Evolutionary conservation across 2,888 invertebrate species (phyloP).

Genomic region (Neoitamus cyanurus): DNA sequence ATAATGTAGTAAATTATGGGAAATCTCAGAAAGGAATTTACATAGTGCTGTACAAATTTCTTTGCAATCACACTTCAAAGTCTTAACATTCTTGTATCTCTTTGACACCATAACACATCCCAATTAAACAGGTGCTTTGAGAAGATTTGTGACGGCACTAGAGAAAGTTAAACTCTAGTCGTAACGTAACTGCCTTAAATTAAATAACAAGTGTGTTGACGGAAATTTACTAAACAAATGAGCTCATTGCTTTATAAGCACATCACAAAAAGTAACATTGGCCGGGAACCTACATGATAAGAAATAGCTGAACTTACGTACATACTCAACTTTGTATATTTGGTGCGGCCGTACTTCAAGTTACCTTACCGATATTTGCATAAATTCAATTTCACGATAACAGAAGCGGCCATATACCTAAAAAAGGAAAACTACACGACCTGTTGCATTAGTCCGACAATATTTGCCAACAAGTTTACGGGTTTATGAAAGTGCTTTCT

Average conservation of each 20-base stretch:
- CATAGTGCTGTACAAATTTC: background rate
- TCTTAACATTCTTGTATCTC: background rate
- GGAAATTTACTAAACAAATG: background rate
- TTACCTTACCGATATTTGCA: slow-evolving; percentile 15
- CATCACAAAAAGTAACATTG: background rate
- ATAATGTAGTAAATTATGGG: too few species aligned
- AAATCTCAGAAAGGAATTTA: background rate
- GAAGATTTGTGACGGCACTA: background rate
- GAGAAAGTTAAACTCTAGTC: too few species aligned
- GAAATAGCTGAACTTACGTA: background rate
- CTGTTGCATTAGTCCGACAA: slow-evolving; percentile 16
- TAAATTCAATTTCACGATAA: slow-evolving; percentile 35
- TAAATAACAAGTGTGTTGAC: background rate
- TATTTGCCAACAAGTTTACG: background rate
- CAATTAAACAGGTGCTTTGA: background rate
- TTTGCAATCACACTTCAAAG: background rate
- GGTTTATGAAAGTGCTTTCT: background rate
- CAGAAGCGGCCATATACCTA: background rate
- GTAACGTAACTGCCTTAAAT: too few species aligned
- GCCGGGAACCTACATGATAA: background rate
- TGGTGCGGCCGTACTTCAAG: background rate
- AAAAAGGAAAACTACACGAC: background rate
- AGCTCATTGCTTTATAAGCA: background rate
- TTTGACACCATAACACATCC: background rate
- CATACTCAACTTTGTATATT: background rate